Base-by-base conservation (phyloP, 2,113 vertebrate species). In the Heliornis fulica region DNA sequence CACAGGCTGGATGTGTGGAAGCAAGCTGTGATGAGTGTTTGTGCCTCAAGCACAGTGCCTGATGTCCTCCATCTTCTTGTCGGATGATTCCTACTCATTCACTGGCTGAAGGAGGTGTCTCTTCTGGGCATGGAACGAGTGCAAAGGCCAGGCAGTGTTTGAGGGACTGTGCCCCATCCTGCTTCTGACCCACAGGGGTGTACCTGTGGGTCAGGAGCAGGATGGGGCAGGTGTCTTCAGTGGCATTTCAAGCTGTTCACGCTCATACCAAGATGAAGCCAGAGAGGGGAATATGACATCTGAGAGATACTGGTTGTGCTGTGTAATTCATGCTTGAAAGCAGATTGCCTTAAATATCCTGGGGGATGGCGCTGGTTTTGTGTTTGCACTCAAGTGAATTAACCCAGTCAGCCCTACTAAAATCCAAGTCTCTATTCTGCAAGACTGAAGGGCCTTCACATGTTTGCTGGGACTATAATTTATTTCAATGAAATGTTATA, bases 141-240 rank as follows among this genome's bases (percentile, higher is more conserved):
- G 1, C 43, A 48, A 61, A 76, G 63, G 48, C 71, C 46, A 25
- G 20, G 29, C 34, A 54, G 17, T 8, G 41, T 54, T 63, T 0
- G 3, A 36, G 71, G 31, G 57, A 54, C 41, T 0, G 2, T 34
- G n/a, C n/a, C n/a, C n/a, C n/a, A n/a, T n/a, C n/a, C n/a, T n/a
- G n/a, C n/a, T n/a, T n/a, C n/a, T n/a, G n/a, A n/a, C n/a, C n/a
- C n/a, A n/a, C n/a, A n/a, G 23, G 23, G 32, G 9, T 18, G 15
- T 75, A 22, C 51, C 4, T 0, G 1, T 53, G 29, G 63, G 29
- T 69, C 17, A 22, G 79, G 41, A 54, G 20, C 3, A 0, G n/a
- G 20, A 36, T 5, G 15, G 16, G 25, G 20, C 6, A 3, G 21
- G 31, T 2, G 0, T n/a, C n/a, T 20, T 48, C 36, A 15, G 20